Evolutionary conservation across 2,113 vertebrate species (phyloP).

Genomic region (Myotis davidii): DNA sequence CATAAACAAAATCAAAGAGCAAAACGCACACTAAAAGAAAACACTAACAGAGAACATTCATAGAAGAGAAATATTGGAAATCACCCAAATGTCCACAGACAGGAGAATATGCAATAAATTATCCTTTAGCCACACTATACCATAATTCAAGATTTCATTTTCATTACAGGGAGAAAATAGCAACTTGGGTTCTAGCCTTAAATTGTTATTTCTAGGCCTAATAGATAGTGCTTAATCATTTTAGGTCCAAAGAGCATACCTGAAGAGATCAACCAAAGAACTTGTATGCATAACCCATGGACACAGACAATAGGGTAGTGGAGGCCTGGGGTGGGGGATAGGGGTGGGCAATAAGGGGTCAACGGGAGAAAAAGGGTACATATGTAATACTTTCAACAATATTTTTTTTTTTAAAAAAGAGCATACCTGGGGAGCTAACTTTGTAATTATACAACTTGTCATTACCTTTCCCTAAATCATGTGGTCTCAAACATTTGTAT

Average conservation of each 20-base stretch:
- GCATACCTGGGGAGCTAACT: background rate
- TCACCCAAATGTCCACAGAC: background rate
- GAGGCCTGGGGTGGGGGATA: too few species aligned
- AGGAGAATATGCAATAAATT: background rate
- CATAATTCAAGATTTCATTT: background rate
- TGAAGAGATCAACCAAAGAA: background rate
- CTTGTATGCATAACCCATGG: too few species aligned
- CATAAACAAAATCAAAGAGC: conserved; percentile 23
- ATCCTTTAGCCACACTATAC: background rate
- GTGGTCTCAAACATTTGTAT: background rate
- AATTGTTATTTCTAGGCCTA: conserved; percentile 10
- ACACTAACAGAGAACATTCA: background rate
- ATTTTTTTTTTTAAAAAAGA: too few species aligned
- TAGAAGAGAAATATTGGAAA: background rate
- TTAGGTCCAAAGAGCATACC: background rate
- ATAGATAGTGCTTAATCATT: background rate
- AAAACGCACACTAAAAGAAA: background rate
- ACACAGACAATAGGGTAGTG: too few species aligned
- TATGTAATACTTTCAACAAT: too few species aligned
- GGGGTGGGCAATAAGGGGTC: too few species aligned
- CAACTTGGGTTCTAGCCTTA: background rate
- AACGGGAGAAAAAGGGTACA: too few species aligned
- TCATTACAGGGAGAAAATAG: background rate
- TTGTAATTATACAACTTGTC: background rate
- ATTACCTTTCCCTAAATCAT: background rate